Percentiles rank a stretch among this genome's conserved stretches.
These are phyloP conservation scores for Hypena proboscidalis DNA, from an alignment of 2,888 invertebrate genomes.

Conservation along the genomic window DNA sequence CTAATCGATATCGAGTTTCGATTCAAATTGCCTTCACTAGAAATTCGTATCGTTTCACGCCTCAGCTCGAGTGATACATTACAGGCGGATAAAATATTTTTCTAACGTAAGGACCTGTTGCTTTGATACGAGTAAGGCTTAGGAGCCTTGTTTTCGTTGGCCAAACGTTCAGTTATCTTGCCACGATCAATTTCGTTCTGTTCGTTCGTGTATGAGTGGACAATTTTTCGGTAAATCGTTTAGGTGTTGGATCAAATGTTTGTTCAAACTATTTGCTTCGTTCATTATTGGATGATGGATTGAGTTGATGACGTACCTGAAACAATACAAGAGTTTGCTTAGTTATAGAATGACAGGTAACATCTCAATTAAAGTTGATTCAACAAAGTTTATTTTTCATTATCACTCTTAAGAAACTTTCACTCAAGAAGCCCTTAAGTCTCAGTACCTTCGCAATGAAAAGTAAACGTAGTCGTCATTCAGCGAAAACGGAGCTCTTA, in stretches of 20 bases:
- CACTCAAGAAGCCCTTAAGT: slow-evolving; percentile 16
- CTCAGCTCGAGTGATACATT: slow-evolving; percentile 74
- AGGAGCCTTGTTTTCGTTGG: slow-evolving; percentile 51
- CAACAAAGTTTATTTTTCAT: slow-evolving; percentile 9
- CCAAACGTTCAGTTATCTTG: slow-evolving; percentile 43
- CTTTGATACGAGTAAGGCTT: slow-evolving; percentile 61
- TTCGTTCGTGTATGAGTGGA: slow-evolving; percentile 39
- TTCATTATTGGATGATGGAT: background rate
- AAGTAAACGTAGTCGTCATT: slow-evolving; percentile 35
- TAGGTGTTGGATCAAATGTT: slow-evolving; percentile 2
- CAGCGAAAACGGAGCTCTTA: slow-evolving; percentile 33
- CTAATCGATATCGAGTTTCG: slow-evolving; percentile 60
- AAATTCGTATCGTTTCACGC: slow-evolving; percentile 47
- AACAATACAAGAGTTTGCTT: slow-evolving; percentile 40
- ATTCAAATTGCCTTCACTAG: slow-evolving; percentile 55
- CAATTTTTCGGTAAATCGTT: slow-evolving; percentile 26
- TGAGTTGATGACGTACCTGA: slow-evolving; percentile 48
- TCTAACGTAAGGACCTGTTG: slow-evolving; percentile 75
- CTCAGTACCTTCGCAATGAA: slow-evolving; percentile 28
- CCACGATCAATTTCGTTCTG: slow-evolving; percentile 42
- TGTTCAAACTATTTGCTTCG: slow-evolving; percentile 11
- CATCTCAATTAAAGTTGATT: no score
- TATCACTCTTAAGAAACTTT: slow-evolving; percentile 8
- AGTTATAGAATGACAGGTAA: no score
- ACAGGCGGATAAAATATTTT: slow-evolving; percentile 76